Percentiles rank a stretch among this genome's conserved stretches.
These are phyloP conservation scores for Drosophila kurseongensis DNA, from an alignment of 1,140 invertebrate genomes.

Conservation along the genomic window DNA sequence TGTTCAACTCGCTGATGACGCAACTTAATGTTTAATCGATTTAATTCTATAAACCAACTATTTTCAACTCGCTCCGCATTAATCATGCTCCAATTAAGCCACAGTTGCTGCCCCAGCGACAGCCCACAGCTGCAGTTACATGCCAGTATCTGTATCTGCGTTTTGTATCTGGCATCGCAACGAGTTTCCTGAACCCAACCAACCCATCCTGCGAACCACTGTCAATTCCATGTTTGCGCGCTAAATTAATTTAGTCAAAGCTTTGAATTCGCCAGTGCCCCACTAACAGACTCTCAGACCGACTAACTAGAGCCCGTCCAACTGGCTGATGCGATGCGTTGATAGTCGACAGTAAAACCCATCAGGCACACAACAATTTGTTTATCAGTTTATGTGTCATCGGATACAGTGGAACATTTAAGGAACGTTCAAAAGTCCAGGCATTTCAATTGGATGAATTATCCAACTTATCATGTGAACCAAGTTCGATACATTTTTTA, in stretches of 20 bases:
- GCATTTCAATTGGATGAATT: no score
- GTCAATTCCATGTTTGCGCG: conserved; percentile 77
- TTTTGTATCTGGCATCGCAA: conserved; percentile 24
- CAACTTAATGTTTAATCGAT: conserved; percentile 62
- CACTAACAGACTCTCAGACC: conserved; percentile 42
- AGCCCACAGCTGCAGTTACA: conserved; percentile 30
- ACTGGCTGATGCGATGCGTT: conserved; percentile 35
- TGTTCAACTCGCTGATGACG: conserved; percentile 21
- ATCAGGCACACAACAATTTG: conserved; percentile 50
- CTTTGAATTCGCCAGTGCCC: conserved; percentile 52
- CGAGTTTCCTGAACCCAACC: conserved; percentile 7
- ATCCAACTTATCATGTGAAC: no score
- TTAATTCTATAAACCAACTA: conserved; percentile 52
- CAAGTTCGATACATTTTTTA: no score
- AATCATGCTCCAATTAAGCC: conserved; percentile 59
- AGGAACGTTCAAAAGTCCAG: background rate
- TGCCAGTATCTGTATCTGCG: conserved; percentile 8
- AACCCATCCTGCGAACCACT: conserved; percentile 16
- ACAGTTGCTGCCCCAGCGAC: conserved; percentile 27
- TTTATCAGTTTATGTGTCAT: conserved; percentile 26
- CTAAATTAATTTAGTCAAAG: conserved; percentile 79
- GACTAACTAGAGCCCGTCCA: conserved; percentile 23
- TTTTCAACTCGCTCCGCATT: conserved; percentile 45
- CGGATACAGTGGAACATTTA: conserved; percentile 10
- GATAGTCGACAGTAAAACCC: conserved; percentile 48